Base-by-base conservation (phyloP, 2,888 invertebrate genomes). In the Eumacrocentrus americanus region DNA sequence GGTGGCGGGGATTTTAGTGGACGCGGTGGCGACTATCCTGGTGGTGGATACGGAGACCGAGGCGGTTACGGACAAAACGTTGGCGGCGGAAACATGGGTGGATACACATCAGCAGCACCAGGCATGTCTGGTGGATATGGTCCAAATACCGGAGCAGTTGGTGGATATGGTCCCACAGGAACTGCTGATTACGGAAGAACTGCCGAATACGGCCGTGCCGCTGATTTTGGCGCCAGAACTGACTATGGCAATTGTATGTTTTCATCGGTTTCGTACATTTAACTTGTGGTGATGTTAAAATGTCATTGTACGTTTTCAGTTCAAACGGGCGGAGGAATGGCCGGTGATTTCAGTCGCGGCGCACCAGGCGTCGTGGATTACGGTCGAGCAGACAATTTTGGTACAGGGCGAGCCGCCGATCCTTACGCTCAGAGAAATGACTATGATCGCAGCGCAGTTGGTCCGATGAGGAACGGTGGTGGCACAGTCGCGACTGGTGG, bases 381-480 rank as follows among this genome's bases (percentile, higher is more conserved):
- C 52, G 80, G 80, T 37, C 78, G 80, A 4, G 77, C 78, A 6
- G 81, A 81, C 60, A 80, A 72, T 60, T 81, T 79, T 48, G 75
- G 76, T 16, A 71, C 75, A 18, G 73, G 74, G 34, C 73, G 81
- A n/a, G 72, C 77, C 6, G 77, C 77, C 35, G 80, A 80, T 58
- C 80, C 80, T 53, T 66, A 67, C 34, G 70, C 77, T 18, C 72
- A 79, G 11, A 74, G 80, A 65, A 78, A 70, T 52, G 81, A 80
- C 58, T 80, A 81, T 60, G 80, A 81, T 56, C 78, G 81, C 35
- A 72, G 69, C 22, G 72, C 78, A 5, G 72, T 77, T 11, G 80
- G 79, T 25, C 80, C 80, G 3, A 81, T 80, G 78, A 74, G 81
- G 63, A 81, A 81, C 50, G 81, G 81, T 34, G 77, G 77, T 44